Evolutionary conservation across 2,888 invertebrate species (phyloP), one percentile per base, ranked within the genome.

Genomic region (Drosophila paramelanica): DNA sequence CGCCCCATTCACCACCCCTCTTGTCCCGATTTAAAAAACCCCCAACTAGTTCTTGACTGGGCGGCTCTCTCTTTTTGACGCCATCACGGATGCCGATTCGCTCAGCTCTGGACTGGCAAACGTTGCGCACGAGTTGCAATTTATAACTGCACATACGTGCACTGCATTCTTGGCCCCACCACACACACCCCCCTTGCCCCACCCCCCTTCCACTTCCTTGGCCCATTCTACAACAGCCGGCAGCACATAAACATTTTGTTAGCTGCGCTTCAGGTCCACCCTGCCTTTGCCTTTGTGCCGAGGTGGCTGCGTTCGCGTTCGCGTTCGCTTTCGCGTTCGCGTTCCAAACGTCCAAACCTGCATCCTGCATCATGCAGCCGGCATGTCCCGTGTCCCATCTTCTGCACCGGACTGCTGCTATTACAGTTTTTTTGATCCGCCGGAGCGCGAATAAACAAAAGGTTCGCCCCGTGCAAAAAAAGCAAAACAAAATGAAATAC

Each of bases 401-500:
- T 17, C 17, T 47, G 13, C 49, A 51, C 55, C 23, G 58, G 49
- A 51, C 66, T 69, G 59, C 65, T 65, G 77, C 77, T 58, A 77
- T 82, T 77, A 69, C 65, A 81, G 72, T 83, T 83, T 86, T 83
- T 83, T 74, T 86, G 84, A 84, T 77, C 81, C 79, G 71, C 51
- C 69, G 62, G 64, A 84, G 87, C 84, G 83, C 81, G 81, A 77
- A 84, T 84, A 86, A 83, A 83, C 87, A 87, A 83, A 83, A 84
- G 77, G 74, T 72, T 86, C 60, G 60, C 62, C 55, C 68, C 77
- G 52, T 71, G 61, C 67, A 31, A 74, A 68, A 68, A 68, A 79
- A 49, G 39, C 51, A 67, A 67, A 73, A 55, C 51, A 69, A 81
- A 75, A 82, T 75, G 73, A 81, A 81, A 76, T 77, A 85, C 82